Base-by-base conservation (phyloP, 2,888 invertebrate species). In the Xestoiulus laeticollis region DNA sequence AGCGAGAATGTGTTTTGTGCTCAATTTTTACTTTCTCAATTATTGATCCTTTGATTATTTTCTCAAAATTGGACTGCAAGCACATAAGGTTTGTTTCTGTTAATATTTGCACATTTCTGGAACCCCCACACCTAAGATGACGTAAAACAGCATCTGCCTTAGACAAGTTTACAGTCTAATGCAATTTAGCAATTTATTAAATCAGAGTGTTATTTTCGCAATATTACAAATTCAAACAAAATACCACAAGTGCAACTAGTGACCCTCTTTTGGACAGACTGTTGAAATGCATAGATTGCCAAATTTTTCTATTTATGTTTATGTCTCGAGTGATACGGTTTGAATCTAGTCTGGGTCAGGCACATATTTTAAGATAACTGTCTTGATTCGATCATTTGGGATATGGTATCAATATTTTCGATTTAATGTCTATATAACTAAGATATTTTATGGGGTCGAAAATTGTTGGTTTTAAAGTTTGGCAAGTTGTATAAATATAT, bases 331-430 rank as follows among this genome's bases (percentile, higher is more conserved):
- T 78, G 78, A 30, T 30, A 78, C 8, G 6, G 22, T 78, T 53
- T 78, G 26, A 26, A 78, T 78, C 78, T 78, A 78, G 78, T 78
- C 78, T 78, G 78, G 30, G 78, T 78, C 30, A 78, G 78, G 78
- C 5, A 0, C 14, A 78, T 1, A 14, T 30, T n/a, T 19, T 59
- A 19, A n/a, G 59, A 59, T 59, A 59, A 19, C 5, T 59, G 26
- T 78, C 22, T 30, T 30, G 30, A 26, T 14, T 26, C 78, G 30
- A 78, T 78, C 78, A 78, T 14, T 14, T 0, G 26, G 26, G 78
- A 78, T n/a, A n/a, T 78, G 78, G 30, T 48, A 30, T 78, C 10
- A 30, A 30, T 78, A 26, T 78, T 78, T 78, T 78, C 10, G 30
- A 30, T 10, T 78, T 78, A 30, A 30, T 22, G 12, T 78, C 30